These are phyloP conservation scores for Styela clava DNA, from an alignment of 23 tunicate species.

Conservation along the genomic window DNA sequence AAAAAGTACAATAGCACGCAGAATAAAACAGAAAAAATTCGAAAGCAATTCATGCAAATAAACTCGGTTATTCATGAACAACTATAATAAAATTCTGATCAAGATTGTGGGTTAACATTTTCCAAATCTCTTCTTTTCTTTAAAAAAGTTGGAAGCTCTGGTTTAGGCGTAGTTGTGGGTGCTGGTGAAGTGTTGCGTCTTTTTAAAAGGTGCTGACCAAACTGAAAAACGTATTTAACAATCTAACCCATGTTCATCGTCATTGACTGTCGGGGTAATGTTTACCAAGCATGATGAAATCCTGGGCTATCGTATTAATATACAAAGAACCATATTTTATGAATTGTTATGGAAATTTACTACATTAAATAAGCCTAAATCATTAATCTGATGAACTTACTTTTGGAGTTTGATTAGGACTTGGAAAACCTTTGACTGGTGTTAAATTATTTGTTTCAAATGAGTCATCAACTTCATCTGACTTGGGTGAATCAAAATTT, in stretches of 20 bases:
- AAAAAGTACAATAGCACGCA: background rate
- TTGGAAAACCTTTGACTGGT: background rate
- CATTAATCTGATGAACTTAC: background rate
- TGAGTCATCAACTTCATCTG: conserved; percentile 24
- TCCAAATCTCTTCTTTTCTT: conserved; percentile 23
- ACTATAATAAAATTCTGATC: background rate
- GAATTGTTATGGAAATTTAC: background rate
- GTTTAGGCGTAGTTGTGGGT: background rate
- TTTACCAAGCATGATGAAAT: no score
- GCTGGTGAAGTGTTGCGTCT: conserved; percentile 15
- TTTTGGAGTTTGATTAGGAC: conserved; percentile 15
- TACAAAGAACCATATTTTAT: no score
- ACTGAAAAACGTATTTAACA: background rate
- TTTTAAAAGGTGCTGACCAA: conserved; percentile 24
- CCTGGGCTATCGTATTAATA: no score
- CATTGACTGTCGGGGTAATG: no score
- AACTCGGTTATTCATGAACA: background rate
- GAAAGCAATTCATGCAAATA: background rate
- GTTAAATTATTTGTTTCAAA: conserved; percentile 10
- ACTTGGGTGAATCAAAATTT: conserved; percentile 29
- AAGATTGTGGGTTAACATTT: background rate
- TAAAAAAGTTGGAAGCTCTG: conserved; percentile 23
- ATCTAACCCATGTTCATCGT: no score
- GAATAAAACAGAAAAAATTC: background rate
- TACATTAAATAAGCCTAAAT: background rate